These are phyloP conservation scores for Zootoca vivipara DNA, from an alignment of 2,113 vertebrate genomes.

Conservation along the genomic window DNA sequence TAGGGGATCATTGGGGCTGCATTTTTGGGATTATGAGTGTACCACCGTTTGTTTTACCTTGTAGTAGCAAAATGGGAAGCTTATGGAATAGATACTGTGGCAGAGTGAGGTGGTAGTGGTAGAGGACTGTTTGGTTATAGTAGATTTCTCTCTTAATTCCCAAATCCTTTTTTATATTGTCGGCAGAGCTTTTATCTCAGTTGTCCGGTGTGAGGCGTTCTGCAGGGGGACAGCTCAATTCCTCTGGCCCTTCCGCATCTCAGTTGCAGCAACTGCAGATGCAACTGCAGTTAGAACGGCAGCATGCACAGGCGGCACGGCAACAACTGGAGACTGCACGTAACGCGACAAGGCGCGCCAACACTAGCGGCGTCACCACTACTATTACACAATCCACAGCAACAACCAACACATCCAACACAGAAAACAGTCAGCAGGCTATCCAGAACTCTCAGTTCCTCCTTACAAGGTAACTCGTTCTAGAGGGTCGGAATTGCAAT, in stretches of 20 bases:
- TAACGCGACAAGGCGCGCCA: constrained; percentile 90
- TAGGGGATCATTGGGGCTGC: too few species aligned
- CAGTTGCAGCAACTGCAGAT: constrained; percentile 99
- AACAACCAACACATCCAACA: constrained; percentile 82
- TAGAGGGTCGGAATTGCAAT: neutral
- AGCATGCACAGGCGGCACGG: constrained; percentile 95
- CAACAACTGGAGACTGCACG: constrained; percentile 96
- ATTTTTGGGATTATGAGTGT: neutral
- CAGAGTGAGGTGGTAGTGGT: neutral
- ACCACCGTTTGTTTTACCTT: neutral
- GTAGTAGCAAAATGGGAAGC: neutral
- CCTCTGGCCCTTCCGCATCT: constrained; percentile 94
- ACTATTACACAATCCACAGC: constrained; percentile 87
- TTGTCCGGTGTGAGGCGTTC: constrained; percentile 96
- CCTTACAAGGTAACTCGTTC: constrained; percentile 87
- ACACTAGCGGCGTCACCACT: constrained; percentile 87
- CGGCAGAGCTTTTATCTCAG: constrained; percentile 96
- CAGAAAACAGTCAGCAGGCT: constrained; percentile 88
- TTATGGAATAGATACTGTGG: neutral
- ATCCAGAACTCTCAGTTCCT: constrained; percentile 96
- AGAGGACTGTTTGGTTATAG: neutral
- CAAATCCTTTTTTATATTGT: constrained; percentile 35
- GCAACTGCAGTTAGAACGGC: constrained; percentile 96
- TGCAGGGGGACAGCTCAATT: constrained; percentile 96
- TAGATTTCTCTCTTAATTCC: neutral